Conservation (phyloP, 1,140 invertebrate species). For the Lethrus apterus region DNA sequence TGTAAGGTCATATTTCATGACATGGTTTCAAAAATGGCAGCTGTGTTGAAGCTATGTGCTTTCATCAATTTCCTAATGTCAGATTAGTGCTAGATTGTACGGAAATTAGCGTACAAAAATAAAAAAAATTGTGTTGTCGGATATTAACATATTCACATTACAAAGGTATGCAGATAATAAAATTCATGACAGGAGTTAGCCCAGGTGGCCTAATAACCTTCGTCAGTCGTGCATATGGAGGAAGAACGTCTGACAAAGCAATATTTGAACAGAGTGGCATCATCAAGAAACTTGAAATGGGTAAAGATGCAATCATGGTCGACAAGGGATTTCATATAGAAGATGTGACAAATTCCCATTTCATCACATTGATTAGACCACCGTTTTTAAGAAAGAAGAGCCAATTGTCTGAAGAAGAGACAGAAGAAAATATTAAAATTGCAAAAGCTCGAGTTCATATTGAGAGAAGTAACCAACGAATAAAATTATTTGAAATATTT, state of each 20-base stretch:
- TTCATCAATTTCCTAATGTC: background rate
- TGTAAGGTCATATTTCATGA: background rate
- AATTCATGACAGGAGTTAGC: slow-evolving; percentile 2
- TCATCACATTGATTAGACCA: background rate
- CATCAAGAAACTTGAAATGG: background rate
- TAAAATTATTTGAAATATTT: slow-evolving; percentile 29
- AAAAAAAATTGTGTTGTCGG: slow-evolving; percentile 4
- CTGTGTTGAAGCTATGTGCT: background rate
- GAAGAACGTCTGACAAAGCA: background rate
- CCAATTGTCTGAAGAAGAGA: slow-evolving; percentile 28
- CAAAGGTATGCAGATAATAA: background rate
- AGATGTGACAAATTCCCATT: background rate
- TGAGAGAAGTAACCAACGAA: slow-evolving; percentile 27
- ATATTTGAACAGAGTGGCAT: slow-evolving; percentile 5
- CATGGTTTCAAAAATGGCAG: background rate
- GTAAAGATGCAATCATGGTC: background rate
- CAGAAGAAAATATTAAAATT: slow-evolving; percentile 28
- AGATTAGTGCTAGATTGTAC: slow-evolving; percentile 1
- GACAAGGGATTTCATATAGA: slow-evolving; percentile 9
- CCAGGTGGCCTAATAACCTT: slow-evolving; percentile 4
- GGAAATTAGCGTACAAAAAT: background rate
- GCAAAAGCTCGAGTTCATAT: slow-evolving; percentile 14
- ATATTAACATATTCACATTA: background rate
- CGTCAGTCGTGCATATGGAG: background rate
- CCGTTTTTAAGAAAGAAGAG: slow-evolving; percentile 9